A percentile compares a stretch with the other conserved stretches of the same genome.
These are phyloP conservation scores for Henicopernis longicauda DNA, from an alignment of 2,113 vertebrate species.

Conservation along the genomic window DNA sequence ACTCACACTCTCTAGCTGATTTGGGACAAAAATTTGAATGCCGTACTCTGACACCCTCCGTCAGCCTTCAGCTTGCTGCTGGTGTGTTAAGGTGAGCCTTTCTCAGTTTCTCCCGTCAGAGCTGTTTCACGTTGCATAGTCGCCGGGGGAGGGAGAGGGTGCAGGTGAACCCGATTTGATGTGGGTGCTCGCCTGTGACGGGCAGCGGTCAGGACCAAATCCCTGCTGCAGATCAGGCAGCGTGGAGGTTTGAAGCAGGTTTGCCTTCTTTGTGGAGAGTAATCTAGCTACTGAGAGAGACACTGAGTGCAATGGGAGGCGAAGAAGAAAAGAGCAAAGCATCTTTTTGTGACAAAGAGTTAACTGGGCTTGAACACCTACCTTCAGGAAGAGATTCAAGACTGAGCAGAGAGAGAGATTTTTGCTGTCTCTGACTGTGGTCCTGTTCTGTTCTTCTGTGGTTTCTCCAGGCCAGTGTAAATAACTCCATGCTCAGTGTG, in stretches of 20 bases:
- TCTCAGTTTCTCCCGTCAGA: not conserved
- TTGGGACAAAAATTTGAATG: not conserved
- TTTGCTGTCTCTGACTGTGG: not conserved
- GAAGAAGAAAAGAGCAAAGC: not conserved
- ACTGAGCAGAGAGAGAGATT: not conserved
- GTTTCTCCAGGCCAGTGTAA: conserved; percentile 3
- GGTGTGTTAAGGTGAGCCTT: not conserved
- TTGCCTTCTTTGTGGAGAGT: not conserved
- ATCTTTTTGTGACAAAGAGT: not conserved
- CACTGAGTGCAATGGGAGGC: not conserved
- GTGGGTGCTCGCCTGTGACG: accelerated
- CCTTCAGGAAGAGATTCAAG: not conserved
- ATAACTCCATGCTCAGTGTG: not conserved
- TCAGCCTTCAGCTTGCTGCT: not conserved
- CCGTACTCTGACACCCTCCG: not conserved
- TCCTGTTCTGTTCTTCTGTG: not conserved
- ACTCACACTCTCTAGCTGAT: not conserved
- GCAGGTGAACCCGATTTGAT: not conserved
- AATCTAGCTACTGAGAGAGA: not conserved
- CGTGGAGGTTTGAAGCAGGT: not conserved
- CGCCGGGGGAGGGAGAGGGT: not conserved
- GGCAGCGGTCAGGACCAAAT: not conserved
- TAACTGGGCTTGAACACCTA: not conserved
- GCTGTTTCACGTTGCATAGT: not conserved
- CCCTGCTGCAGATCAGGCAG: not conserved